phyloP scores from a whole-genome alignment of 1,140 invertebrate genomes.

The Conus betulinus region DNA sequence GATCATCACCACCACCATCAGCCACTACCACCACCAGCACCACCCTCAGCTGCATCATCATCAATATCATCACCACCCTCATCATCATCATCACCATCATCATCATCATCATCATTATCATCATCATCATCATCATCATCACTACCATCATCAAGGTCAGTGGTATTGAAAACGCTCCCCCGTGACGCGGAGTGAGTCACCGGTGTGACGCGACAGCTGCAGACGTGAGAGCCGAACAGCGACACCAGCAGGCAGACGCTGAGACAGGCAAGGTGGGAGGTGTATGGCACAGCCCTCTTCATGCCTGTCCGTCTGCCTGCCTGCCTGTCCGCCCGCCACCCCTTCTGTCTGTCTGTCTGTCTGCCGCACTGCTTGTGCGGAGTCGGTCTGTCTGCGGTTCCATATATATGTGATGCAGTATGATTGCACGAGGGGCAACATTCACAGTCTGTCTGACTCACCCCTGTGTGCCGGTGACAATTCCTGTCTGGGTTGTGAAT shows the following conservation, averaged over 20 bases:
- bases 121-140: not conserved
- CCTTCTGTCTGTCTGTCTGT: not conserved
- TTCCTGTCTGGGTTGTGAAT: too few relatives aligned
- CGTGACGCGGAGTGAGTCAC: not conserved
- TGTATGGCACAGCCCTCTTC: not conserved
- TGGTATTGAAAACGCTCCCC: not conserved
- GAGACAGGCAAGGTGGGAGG: not conserved
- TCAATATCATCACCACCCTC: too few relatives aligned
- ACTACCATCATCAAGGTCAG: not conserved
- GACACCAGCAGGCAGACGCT: not conserved
- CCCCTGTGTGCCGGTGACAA: too few relatives aligned
- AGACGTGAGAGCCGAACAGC: not conserved
- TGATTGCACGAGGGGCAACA: too few relatives aligned
- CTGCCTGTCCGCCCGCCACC: not conserved
- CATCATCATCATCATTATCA: not conserved
- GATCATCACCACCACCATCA: too few relatives aligned
- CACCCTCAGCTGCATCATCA: too few relatives aligned
- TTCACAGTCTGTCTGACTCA: too few relatives aligned
- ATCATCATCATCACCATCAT: too few relatives aligned
- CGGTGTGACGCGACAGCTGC: not conserved
- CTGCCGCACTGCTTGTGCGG: not conserved
- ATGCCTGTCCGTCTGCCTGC: not conserved
- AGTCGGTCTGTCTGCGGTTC: not conserved
- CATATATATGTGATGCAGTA: not conserved
- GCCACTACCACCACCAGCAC: too few relatives aligned